Conservation (phyloP, 2,888 invertebrate species). For the Laspeyria flexula region DNA sequence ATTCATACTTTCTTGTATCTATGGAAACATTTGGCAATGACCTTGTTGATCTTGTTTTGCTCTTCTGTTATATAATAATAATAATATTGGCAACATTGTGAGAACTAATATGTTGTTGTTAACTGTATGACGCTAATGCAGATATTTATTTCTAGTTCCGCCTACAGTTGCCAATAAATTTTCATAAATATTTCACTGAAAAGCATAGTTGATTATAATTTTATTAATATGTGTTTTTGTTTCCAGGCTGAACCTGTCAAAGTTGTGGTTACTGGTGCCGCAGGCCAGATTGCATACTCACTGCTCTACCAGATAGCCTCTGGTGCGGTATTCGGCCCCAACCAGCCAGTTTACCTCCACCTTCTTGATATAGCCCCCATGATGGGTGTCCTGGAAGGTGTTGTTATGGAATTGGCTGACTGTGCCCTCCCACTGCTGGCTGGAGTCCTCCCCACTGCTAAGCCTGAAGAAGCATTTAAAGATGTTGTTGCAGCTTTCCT, state of each 20-base stretch:
- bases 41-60: constrained; percentile 16
- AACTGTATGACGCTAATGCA: background rate
- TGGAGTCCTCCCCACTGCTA: constrained; percentile 94
- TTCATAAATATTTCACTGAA: too few species aligned
- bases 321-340: constrained; percentile 97
- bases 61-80: constrained; percentile 19
- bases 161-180: background rate
- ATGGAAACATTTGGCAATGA: constrained; percentile 21
- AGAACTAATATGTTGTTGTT: background rate
- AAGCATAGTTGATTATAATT: background rate
- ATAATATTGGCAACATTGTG: constrained; percentile 6
- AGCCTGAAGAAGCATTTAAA: constrained; percentile 96
- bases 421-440: constrained; percentile 96
- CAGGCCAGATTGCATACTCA: constrained; percentile 99
- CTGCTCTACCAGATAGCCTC: constrained; percentile 97
- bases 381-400: constrained; percentile 98
- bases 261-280: constrained; percentile 99
- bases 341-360: constrained; percentile 94
- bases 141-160: background rate
- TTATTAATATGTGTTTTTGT: background rate
- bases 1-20: constrained; percentile 1
- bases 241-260: constrained; percentile 93
- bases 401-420: constrained; percentile 98
- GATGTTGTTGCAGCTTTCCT: constrained; percentile 98
- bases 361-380: constrained; percentile 98